These are phyloP conservation scores for Parasteatoda tepidariorum DNA, from an alignment of 1,140 invertebrate genomes.

Conservation along the genomic window DNA sequence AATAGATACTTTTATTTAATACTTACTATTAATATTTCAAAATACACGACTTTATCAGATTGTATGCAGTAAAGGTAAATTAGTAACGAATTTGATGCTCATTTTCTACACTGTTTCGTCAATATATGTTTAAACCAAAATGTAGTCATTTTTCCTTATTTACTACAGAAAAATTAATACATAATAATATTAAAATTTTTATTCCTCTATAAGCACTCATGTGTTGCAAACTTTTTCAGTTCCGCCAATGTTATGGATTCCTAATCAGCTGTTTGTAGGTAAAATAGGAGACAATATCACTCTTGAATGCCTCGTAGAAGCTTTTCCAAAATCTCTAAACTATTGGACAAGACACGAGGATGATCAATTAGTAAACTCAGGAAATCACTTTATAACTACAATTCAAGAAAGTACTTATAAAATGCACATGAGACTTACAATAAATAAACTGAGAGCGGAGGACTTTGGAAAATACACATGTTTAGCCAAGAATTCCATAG, in stretches of 20 bases:
- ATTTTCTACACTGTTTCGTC: too few species aligned
- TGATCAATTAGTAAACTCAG: constrained; percentile 42
- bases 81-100: too few species aligned
- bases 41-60: too few species aligned
- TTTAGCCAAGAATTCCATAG: constrained; percentile 90
- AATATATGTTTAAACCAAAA: too few species aligned
- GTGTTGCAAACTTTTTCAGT: constrained; percentile 73
- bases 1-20: too few species aligned
- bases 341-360: constrained; percentile 78
- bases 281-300: constrained; percentile 83
- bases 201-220: too few species aligned
- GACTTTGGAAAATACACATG: constrained; percentile 91
- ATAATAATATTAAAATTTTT: too few species aligned
- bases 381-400: constrained; percentile 53
- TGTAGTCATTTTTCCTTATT: too few species aligned
- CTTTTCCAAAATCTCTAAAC: constrained; percentile 89
- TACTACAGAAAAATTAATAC: too few species aligned
- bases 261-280: constrained; percentile 87
- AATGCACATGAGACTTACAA: constrained; percentile 63
- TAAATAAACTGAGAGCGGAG: constrained; percentile 63
- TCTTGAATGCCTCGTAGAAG: constrained; percentile 89
- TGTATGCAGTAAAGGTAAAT: too few species aligned
- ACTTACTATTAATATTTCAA: too few species aligned
- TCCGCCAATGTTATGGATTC: constrained; percentile 89
- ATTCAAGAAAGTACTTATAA: constrained; percentile 62